Evolutionary conservation across 2,888 invertebrate genomes (phyloP).

Genomic region (Drosophila robusta): DNA sequence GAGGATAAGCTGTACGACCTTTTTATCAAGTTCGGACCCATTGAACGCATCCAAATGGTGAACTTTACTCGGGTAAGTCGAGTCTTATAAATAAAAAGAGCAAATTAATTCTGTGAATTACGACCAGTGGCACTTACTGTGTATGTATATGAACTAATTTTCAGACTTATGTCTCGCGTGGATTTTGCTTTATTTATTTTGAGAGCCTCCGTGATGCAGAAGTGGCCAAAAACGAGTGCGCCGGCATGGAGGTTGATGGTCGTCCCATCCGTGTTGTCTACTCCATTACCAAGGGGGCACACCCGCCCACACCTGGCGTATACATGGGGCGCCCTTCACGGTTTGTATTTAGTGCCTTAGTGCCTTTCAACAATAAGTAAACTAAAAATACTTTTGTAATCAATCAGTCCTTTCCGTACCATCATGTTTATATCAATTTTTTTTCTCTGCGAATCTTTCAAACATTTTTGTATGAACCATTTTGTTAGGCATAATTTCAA

Average conservation of each 20-base stretch:
- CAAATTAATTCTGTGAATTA: background rate
- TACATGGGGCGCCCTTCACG: slow-evolving; percentile 97
- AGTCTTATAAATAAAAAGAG: too few species aligned
- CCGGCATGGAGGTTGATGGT: slow-evolving; percentile 97
- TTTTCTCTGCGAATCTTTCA: too few species aligned
- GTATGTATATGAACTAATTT: slow-evolving; percentile 54
- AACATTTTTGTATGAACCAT: too few species aligned
- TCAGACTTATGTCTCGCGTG: slow-evolving; percentile 95
- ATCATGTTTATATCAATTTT: too few species aligned
- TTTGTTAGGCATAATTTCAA: too few species aligned
- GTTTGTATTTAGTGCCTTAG: slow-evolving; percentile 44
- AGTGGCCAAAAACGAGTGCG: slow-evolving; percentile 96
- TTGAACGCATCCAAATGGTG: slow-evolving; percentile 97
- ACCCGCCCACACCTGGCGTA: slow-evolving; percentile 98
- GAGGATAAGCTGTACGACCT: slow-evolving; percentile 96
- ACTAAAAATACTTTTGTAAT: too few species aligned
- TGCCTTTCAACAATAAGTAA: too few species aligned
- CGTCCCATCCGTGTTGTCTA: slow-evolving; percentile 97
- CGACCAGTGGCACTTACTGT: too few species aligned
- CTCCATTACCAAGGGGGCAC: slow-evolving; percentile 97
- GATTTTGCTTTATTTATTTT: slow-evolving; percentile 98
- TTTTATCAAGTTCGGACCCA: slow-evolving; percentile 95
- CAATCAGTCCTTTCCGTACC: too few species aligned
- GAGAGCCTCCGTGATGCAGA: slow-evolving; percentile 94
- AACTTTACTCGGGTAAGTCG: slow-evolving; percentile 73